A percentile compares a stretch with the other conserved stretches of the same genome.
phyloP scores from a whole-genome alignment of 2,797 vertebrate genomes.

The Philypnodon macrostomus region DNA sequence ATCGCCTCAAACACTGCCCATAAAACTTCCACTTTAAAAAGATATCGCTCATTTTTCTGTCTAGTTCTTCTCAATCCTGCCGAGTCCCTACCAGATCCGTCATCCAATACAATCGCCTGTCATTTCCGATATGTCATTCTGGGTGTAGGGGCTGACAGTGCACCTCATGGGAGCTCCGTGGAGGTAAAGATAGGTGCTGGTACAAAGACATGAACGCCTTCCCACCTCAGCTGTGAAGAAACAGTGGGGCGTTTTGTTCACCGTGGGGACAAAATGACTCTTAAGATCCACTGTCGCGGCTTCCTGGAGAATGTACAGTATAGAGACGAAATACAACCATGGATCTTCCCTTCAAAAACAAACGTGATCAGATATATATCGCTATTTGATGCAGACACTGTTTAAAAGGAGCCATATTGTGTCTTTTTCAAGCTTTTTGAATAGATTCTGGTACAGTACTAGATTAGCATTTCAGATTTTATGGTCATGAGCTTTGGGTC shows the following conservation, averaged over 20 bases:
- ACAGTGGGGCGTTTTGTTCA: conserved; percentile 1
- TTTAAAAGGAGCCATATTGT: too few species aligned
- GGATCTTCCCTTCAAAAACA: background rate
- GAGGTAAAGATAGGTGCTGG: conserved; percentile 14
- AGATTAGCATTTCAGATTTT: too few species aligned
- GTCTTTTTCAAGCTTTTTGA: too few species aligned
- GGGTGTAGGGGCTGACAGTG: conserved; percentile 12
- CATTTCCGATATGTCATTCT: conserved; percentile 22
- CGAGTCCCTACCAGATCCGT: conserved; percentile 11
- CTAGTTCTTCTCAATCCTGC: conserved; percentile 3
- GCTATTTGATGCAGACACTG: too few species aligned
- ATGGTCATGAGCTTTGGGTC: too few species aligned
- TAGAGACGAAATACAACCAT: too few species aligned
- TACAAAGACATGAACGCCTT: background rate
- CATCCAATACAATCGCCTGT: conserved; percentile 22
- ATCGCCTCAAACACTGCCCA: background rate
- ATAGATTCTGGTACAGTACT: too few species aligned
- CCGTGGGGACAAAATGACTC: background rate
- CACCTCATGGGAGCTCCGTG: conserved; percentile 12
- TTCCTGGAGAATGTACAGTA: background rate
- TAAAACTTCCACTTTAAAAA: background rate
- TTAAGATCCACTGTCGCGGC: background rate
- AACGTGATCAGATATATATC: background rate
- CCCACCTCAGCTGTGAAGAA: conserved; percentile 3
- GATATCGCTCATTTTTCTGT: background rate